phyloP scores from a whole-genome alignment of 2,113 vertebrate species.

The Glaucomys volans region DNA sequence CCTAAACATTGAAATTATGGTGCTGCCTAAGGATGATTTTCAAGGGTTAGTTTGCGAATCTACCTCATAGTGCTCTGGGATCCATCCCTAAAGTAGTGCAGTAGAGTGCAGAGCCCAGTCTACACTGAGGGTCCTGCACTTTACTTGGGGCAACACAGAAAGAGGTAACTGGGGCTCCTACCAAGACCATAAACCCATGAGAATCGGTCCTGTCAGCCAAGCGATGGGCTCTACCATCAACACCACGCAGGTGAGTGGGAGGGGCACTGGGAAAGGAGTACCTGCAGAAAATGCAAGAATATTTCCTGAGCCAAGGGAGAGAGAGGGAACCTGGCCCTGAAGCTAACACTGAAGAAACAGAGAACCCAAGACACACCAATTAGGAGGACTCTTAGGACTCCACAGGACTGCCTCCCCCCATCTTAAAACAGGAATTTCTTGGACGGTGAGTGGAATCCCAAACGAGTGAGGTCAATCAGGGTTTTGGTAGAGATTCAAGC shows the following conservation, averaged over 20 bases:
- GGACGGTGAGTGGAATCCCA: neutral
- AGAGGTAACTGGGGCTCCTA: neutral
- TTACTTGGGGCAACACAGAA: neutral
- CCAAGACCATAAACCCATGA: neutral
- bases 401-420: neutral
- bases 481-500: constrained; percentile 54
- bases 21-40: constrained; percentile 6
- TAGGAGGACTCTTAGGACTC: neutral
- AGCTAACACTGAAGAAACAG: neutral
- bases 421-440: constrained; percentile 41
- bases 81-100: neutral
- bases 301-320: neutral
- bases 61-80: neutral
- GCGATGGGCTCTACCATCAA: neutral
- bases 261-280: neutral
- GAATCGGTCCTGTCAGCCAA: neutral
- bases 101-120: neutral
- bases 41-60: neutral
- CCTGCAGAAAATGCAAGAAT: neutral
- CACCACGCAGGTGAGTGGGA: neutral
- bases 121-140: neutral
- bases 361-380: neutral
- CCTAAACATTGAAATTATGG: neutral
- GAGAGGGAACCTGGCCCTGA: neutral
- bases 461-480: neutral